Conservation (phyloP, 2,888 invertebrate genomes). For the Netelia melanura region DNA sequence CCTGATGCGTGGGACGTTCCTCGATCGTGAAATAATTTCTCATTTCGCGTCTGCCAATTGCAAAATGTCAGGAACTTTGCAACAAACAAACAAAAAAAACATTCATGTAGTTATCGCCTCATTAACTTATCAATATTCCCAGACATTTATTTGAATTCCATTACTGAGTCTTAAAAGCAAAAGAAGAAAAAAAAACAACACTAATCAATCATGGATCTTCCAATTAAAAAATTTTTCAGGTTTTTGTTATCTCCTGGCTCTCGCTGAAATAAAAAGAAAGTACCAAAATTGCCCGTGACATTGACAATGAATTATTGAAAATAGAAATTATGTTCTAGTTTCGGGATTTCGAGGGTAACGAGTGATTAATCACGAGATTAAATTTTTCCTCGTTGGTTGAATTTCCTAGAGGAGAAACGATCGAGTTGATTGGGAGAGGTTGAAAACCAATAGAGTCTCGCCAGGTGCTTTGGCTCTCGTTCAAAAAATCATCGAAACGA, state of each 20-base stretch:
- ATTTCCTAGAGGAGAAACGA: background rate
- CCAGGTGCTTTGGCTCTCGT: conserved; percentile 57
- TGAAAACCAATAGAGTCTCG: conserved; percentile 26
- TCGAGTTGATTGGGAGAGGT: background rate
- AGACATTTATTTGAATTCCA: background rate
- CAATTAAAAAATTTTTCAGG: too few species aligned
- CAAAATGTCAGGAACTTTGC: background rate
- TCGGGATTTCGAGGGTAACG: too few species aligned
- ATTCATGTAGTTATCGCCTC: too few species aligned
- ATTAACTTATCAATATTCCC: too few species aligned
- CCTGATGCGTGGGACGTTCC: conserved; percentile 36
- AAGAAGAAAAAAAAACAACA: background rate
- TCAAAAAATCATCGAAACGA: conserved; percentile 54
- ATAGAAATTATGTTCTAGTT: too few species aligned
- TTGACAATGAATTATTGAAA: too few species aligned
- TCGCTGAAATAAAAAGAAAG: too few species aligned
- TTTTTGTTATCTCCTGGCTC: too few species aligned
- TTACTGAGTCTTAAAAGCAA: background rate
- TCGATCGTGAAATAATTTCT: conserved; percentile 18
- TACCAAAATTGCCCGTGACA: too few species aligned
- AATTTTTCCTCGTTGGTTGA: background rate
- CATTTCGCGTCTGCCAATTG: conserved; percentile 14
- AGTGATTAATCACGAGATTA: too few species aligned
- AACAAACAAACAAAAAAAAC: too few species aligned
- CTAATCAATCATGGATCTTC: background rate